Conservation (phyloP, 2,113 vertebrate species). For the Bambusicola thoracicus region DNA sequence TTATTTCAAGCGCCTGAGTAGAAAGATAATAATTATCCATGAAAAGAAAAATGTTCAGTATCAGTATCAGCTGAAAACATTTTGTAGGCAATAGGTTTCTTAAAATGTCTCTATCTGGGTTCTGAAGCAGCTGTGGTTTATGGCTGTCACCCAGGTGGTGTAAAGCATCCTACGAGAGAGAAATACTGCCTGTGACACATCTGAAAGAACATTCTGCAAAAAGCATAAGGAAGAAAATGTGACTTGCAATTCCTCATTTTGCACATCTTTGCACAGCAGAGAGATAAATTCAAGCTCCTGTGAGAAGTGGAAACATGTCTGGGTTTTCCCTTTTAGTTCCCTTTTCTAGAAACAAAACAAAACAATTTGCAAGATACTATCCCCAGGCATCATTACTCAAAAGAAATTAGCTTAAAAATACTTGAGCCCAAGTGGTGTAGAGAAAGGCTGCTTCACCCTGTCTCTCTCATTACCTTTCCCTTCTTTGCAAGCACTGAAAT, state of each 20-base stretch:
- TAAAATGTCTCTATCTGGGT: not conserved
- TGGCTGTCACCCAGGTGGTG: not conserved
- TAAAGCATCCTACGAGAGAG: not conserved
- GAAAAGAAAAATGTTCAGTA: not conserved
- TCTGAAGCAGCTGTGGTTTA: not conserved
- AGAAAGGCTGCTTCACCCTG: not conserved
- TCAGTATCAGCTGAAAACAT: not conserved
- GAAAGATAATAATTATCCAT: not conserved
- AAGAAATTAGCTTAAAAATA: not conserved
- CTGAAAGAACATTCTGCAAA: not conserved
- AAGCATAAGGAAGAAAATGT: not conserved
- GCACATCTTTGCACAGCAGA: not conserved
- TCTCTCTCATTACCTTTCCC: not conserved
- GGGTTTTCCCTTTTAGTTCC: not conserved
- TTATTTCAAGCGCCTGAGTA: not conserved
- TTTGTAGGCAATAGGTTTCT: not conserved
- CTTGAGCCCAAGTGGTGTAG: not conserved
- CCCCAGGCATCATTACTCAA: not conserved
- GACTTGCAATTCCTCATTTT: not conserved
- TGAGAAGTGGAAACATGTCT: not conserved
- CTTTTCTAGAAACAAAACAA: not conserved
- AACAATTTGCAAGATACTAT: not conserved
- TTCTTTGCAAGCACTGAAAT: not conserved
- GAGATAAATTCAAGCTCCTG: not conserved
- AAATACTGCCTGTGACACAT: constrained; percentile 8